Base-by-base conservation (phyloP, 2,888 invertebrate species). In the Conistra vaccinii region DNA sequence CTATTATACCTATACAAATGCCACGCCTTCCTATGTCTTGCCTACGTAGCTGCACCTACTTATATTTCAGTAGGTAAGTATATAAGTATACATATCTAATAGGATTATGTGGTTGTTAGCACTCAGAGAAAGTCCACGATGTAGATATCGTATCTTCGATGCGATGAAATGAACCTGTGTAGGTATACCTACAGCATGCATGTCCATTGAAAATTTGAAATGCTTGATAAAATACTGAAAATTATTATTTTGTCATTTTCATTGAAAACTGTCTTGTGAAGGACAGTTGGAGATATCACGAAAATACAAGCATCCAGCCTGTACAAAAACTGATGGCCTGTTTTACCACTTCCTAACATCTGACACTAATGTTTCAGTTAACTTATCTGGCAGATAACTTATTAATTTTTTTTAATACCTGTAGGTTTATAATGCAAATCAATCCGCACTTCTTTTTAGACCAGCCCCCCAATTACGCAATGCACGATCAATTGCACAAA, bases 101-200 rank as follows among this genome's bases (percentile, higher is more conserved):
- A 76, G 77, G 55, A 77, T 76, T 76, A 77, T 69, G 20, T 32
- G 70, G 80, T 73, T 78, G 51, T 63, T 78, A 81, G 63, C 76
- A 35, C 26, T 62, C 5, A 9, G 62, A 81, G 76, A 78, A 81
- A 67, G 67, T 68, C n/a, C 35, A 62, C 60, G 51, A 63, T 26
- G n/a, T 53, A 61, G 75, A 67, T 79, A 78, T 58, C 29, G 20
- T 77, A 79, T 78, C 57, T 78, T 45, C 17, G 48, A 55, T 65
- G 48, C 29, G 72, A 65, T 65, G 45, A 72, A 55, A 58, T 48
- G 23, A 62, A 7, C n/a, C 2, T 53, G 23, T 17, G 3, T 35
- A 14, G n/a, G n/a, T n/a, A n/a, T n/a, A n/a, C n/a, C n/a, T 48
- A 26, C 20, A 45, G 61, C 39, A 68, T 32, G 53, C 60, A n/a